A percentile compares a stretch with the other conserved stretches of the same genome.
phyloP scores from a whole-genome alignment of 2,888 invertebrate species.

The Shargacucullia verbasci region DNA sequence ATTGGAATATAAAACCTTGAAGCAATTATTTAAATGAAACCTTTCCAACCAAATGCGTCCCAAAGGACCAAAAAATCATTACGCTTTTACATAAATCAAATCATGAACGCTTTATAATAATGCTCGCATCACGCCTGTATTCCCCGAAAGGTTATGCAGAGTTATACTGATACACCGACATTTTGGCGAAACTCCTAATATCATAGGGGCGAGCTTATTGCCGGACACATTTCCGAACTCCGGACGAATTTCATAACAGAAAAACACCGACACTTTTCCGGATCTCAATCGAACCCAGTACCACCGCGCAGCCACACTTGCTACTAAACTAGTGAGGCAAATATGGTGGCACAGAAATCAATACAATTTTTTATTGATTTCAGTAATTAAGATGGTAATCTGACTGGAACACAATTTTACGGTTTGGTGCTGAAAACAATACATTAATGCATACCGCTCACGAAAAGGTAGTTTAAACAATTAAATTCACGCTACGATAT shows the following conservation, averaged over 20 bases:
- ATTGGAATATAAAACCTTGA: too few species aligned
- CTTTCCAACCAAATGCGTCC: slow-evolving; percentile 10
- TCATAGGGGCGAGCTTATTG: too few species aligned
- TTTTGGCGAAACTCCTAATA: too few species aligned
- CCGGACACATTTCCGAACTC: too few species aligned
- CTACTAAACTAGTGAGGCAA: too few species aligned
- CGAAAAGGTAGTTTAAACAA: slow-evolving; percentile 2
- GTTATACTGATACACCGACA: too few species aligned
- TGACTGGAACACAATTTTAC: slow-evolving; percentile 27
- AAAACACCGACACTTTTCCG: too few species aligned
- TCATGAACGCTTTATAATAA: background rate
- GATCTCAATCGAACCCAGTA: too few species aligned
- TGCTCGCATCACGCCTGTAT: background rate
- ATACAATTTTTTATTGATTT: slow-evolving; percentile 9
- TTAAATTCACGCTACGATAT: slow-evolving; percentile 13
- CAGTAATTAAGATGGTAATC: slow-evolving; percentile 25
- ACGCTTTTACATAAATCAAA: background rate
- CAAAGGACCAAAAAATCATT: slow-evolving; percentile 19
- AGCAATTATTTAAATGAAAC: background rate
- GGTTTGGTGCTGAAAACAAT: slow-evolving; percentile 17
- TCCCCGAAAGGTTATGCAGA: too few species aligned
- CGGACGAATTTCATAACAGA: too few species aligned
- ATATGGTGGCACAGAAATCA: too few species aligned
- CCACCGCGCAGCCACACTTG: too few species aligned
- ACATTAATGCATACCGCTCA: slow-evolving; percentile 7